These are phyloP conservation scores for Stenopsyche tienmushanensis DNA, from an alignment of 1,140 invertebrate genomes.

Conservation along the genomic window DNA sequence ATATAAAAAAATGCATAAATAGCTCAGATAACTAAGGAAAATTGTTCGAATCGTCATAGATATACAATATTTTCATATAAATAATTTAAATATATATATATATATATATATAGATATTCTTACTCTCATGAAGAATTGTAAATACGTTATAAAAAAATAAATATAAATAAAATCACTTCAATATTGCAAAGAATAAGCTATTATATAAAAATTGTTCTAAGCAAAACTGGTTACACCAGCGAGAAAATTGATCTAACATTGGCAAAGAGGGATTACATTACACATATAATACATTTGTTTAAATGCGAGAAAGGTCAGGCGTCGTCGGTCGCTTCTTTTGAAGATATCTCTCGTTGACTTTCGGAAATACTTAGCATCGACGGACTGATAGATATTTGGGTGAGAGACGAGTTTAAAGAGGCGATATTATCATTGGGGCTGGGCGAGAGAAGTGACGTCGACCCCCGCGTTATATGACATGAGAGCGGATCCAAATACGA, in stretches of 20 bases:
- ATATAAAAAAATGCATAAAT: too few species aligned
- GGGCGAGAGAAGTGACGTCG: not conserved
- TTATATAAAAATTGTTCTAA: slow-evolving; percentile 11
- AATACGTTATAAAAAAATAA: too few species aligned
- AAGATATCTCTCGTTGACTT: not conserved
- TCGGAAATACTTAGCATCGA: not conserved
- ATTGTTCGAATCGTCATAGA: too few species aligned
- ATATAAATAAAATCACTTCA: too few species aligned
- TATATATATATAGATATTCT: too few species aligned
- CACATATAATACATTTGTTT: not conserved
- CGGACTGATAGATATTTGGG: not conserved
- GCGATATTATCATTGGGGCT: not conserved
- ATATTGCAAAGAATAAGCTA: too few species aligned
- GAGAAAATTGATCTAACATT: not conserved
- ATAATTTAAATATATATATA: too few species aligned
- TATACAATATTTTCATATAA: too few species aligned
- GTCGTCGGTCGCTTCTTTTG: not conserved
- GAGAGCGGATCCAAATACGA: slow-evolving; percentile 16
- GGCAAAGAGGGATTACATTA: not conserved
- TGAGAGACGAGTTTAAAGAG: not conserved
- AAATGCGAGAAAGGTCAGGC: slow-evolving; percentile 6
- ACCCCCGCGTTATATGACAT: not conserved
- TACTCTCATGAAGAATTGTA: too few species aligned
- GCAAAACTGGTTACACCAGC: not conserved
- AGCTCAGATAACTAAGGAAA: too few species aligned